A percentile compares a stretch with the other conserved stretches of the same genome.
These are phyloP conservation scores for Heteromurus nitidus DNA, from an alignment of 2,888 invertebrate species.

Conservation along the genomic window DNA sequence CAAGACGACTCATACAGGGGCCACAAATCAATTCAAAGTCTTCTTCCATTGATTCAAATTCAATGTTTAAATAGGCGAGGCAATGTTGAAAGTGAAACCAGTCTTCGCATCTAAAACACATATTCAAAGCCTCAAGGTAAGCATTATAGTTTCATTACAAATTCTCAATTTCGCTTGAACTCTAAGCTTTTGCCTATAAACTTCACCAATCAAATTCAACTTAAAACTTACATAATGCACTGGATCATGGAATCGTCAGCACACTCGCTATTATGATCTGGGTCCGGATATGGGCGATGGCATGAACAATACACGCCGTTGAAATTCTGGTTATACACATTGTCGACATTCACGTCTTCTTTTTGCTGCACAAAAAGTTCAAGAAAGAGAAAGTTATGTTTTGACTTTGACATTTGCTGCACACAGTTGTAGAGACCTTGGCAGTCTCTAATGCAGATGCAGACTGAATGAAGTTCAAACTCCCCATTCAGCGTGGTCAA, in stretches of 20 bases:
- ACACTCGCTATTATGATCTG: conserved; percentile 78
- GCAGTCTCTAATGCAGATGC: too few relatives aligned
- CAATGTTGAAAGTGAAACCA: conserved; percentile 86
- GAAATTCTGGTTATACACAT: conserved; percentile 95
- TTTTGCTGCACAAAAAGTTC: too few relatives aligned
- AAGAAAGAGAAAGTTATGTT: too few relatives aligned
- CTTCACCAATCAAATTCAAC: neutral
- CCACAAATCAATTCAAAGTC: conserved; percentile 91
- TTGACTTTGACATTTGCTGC: too few relatives aligned
- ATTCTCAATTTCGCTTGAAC: neutral
- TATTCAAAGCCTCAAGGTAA: too few relatives aligned
- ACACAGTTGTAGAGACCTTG: too few relatives aligned
- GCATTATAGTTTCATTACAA: neutral
- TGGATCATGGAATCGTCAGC: conserved; percentile 95
- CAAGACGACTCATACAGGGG: conserved; percentile 84
- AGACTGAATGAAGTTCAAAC: too few relatives aligned
- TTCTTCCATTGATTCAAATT: conserved; percentile 75
- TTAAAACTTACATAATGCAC: conserved; percentile 81
- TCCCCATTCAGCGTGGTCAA: too few relatives aligned
- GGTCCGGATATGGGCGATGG: conserved; percentile 94
- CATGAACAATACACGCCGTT: conserved; percentile 94
- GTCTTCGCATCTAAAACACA: conserved; percentile 85
- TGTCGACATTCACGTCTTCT: conserved; percentile 82
- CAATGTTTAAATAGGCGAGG: conserved; percentile 33
- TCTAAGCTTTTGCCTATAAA: neutral